Conservation (phyloP, 2,797 vertebrate species). For the Glyptemys insculpta region DNA sequence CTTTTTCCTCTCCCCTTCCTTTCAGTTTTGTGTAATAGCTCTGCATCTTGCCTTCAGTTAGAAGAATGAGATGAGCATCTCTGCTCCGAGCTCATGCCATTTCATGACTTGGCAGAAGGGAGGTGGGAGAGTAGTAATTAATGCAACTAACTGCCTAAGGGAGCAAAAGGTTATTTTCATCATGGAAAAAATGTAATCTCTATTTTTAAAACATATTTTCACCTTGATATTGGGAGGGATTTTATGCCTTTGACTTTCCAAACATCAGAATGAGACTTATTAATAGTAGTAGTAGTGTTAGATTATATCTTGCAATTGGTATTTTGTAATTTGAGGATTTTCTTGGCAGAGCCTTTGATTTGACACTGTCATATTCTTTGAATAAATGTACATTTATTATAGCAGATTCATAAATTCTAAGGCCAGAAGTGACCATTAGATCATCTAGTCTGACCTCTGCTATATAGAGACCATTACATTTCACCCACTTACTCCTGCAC, state of each 20-base stretch:
- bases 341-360: background rate
- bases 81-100: background rate
- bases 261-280: background rate
- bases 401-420: background rate
- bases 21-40: background rate
- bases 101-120: background rate
- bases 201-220: background rate
- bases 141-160: background rate
- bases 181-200: background rate
- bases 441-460: background rate
- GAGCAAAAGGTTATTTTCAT: background rate
- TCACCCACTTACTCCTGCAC: background rate
- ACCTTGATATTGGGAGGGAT: background rate
- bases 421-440: background rate
- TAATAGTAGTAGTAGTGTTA: background rate
- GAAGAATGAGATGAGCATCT: background rate
- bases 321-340: slow-evolving; percentile 6
- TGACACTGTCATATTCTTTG: background rate
- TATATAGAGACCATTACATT: background rate
- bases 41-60: background rate
- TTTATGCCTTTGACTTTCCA: background rate
- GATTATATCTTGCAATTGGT: background rate
- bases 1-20: background rate
- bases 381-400: background rate
- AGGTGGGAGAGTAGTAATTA: background rate